phyloP scores from a whole-genome alignment of 1,140 invertebrate genomes.

The Bombus haemorrhoidalis region DNA sequence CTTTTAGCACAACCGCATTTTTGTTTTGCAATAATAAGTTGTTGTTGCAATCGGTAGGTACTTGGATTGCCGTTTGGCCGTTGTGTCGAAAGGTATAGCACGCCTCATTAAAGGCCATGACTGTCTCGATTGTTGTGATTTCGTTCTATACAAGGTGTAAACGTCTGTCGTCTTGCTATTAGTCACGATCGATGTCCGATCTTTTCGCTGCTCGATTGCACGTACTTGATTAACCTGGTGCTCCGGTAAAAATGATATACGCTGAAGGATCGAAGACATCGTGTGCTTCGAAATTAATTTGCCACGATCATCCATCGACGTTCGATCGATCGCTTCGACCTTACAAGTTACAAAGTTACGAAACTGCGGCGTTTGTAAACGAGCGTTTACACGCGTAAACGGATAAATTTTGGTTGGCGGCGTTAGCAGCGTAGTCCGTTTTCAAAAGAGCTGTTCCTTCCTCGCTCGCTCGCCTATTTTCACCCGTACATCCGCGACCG shows the following conservation, averaged over 20 bases:
- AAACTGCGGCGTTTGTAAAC: neutral
- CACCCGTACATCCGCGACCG: neutral
- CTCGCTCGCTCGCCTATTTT: neutral
- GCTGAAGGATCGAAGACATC: neutral
- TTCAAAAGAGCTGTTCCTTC: neutral
- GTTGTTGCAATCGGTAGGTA: slow-evolving; percentile 30
- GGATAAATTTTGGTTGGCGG: neutral
- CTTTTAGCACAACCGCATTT: slow-evolving; percentile 25
- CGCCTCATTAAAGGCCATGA: slow-evolving; percentile 39
- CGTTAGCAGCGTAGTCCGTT: fast-evolving
- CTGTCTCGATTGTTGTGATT: slow-evolving; percentile 37
- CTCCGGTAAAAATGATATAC: neutral
- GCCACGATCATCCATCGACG: neutral
- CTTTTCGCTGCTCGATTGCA: neutral
- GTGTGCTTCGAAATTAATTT: neutral
- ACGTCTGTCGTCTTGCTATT: slow-evolving; percentile 13
- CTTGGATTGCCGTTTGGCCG: slow-evolving; percentile 23
- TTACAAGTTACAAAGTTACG: neutral
- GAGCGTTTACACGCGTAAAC: neutral
- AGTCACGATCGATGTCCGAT: slow-evolving; percentile 22
- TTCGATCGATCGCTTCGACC: neutral
- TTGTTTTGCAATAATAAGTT: slow-evolving; percentile 45
- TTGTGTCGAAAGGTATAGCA: slow-evolving; percentile 28
- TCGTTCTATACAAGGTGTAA: slow-evolving; percentile 29
- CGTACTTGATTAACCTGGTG: slow-evolving; percentile 3